These are phyloP conservation scores for Rhopilema esculentum DNA, from an alignment of 30 jellyfish, hydroid and myxozoan species.

Conservation along the genomic window DNA sequence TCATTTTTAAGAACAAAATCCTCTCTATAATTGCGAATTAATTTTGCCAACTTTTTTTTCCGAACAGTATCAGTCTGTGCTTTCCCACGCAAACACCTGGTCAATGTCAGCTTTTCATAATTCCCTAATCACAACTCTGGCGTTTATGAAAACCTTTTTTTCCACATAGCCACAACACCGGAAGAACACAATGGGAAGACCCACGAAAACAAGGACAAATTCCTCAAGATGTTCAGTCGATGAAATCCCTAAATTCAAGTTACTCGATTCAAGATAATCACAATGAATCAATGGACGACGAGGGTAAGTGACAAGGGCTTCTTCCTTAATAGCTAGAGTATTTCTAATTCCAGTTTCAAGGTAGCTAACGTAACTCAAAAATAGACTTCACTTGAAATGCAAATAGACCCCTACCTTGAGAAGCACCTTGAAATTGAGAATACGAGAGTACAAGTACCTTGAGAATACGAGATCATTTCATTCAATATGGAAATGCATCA, in stretches of 20 bases:
- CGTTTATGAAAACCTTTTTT: background rate
- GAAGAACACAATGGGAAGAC: conserved; percentile 99
- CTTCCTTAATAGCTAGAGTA: background rate
- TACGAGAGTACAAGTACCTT: too few species aligned
- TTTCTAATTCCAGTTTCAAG: too few species aligned
- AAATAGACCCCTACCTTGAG: too few species aligned
- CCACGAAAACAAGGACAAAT: conserved; percentile 82
- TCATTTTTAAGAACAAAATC: too few species aligned
- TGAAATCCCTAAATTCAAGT: conserved; percentile 57
- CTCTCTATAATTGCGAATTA: too few species aligned
- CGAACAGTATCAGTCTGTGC: background rate
- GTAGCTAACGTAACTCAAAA: too few species aligned
- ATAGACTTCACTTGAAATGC: too few species aligned
- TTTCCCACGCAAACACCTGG: background rate
- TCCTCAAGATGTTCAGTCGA: conserved; percentile 61
- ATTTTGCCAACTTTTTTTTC: too few species aligned
- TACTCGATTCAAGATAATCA: conserved; percentile 62
- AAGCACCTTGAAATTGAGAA: too few species aligned
- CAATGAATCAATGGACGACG: conserved; percentile 29
- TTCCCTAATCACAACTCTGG: background rate
- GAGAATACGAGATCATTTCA: too few species aligned
- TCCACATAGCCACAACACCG: conserved; percentile 84
- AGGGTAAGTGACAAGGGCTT: conserved; percentile 8
- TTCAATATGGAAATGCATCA: too few species aligned
- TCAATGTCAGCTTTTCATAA: background rate